Evolutionary conservation across 2,888 invertebrate genomes (phyloP), one percentile per base, ranked within the genome.

Genomic region (Leptinotarsa juncta): DNA sequence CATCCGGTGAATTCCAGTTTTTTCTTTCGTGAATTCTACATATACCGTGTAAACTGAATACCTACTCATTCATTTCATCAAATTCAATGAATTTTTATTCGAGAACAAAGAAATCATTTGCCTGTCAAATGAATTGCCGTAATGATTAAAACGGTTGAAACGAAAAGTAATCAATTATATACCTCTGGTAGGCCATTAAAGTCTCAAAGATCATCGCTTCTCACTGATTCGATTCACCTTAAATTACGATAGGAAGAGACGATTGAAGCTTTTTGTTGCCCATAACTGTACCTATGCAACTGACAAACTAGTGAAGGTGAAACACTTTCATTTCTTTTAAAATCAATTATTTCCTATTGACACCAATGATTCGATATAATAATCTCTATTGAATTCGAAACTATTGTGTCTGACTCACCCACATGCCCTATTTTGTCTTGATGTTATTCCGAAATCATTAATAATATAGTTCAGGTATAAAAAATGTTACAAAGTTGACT

Each of bases 91-190:
- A 57, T 42, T 20, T n/a, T 69, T 49, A 49, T 16, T 48, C n/a
- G 20, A 48, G 57, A 48, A 69, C 69, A 57, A 69, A 57, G 49
- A 48, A 18, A 60, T 69, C 69, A 69, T 57, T 57, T 55, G 57
- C 48, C 57, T 48, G 49, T 26, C n/a, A 18, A 32, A 42, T n/a
- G 15, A 18, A 69, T 42, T 42, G 57, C 10, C 48, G 57, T 57
- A 42, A 53, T 53, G 15, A 48, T 42, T 57, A 15, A 48, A 57
- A 14, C 4, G 57, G 57, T 69, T 48, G 23, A 48, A 18, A 5
- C 53, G 42, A 49, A 69, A 69, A 57, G 42, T 57, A 57, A 69
- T 60, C 15, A 69, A 48, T 42, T 42, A 42, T 32, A 32, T 32
- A 32, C 32, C 32, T 42, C 10, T 42, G 42, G 42, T 10, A 12